Base-by-base conservation (phyloP, 2,888 invertebrate species). In the Acleris literana region DNA sequence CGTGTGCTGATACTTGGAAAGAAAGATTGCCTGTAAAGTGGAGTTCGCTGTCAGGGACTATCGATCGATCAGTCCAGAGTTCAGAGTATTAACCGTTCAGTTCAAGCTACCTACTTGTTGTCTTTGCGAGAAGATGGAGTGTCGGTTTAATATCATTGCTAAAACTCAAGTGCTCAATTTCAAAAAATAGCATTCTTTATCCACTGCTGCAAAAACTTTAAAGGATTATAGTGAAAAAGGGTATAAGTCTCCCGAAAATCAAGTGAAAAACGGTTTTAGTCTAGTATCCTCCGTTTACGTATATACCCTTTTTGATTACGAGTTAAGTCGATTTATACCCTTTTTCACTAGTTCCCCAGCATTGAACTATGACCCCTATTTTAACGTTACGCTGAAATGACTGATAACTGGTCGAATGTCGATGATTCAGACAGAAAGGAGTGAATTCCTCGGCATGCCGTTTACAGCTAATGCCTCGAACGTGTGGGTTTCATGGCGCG, bases 381-480 rank as follows among this genome's bases (percentile, higher is more conserved):
- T 16, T 5, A 5, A 43, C 16, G 5, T 1, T 11, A 20, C 39
- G 20, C 52, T 44, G 25, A 48, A 57, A 57, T 57, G 18, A 48
- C 29, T 17, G 18, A 57, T 22, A 17, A 11, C 25, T 25, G 17
- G 43, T 16, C 20, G 43, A 54, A 18, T 48, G 44, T 6, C 53
- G 72, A 78, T 83, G 80, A 81, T 78, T 81, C 80, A 83, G 71
- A n/a, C n/a, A n/a, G n/a, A n/a, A 56, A 65, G 71, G 74, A 74
- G 79, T 76, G 79, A 86, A 85, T 75, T 79, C 80, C 72, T 73
- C 73, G 72, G 70, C 82, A 83, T 85, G 83, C 72, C 70, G 63
- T 69, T 71, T 68, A 63, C 68, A 61, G 61, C 65, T 69, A 67
- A 55, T 64, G 67, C 69, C 63, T 65, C 62, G 66, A 70, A 71